Evolutionary conservation across 2,888 invertebrate species (phyloP).

Genomic region (Oscheius myriophilus): DNA sequence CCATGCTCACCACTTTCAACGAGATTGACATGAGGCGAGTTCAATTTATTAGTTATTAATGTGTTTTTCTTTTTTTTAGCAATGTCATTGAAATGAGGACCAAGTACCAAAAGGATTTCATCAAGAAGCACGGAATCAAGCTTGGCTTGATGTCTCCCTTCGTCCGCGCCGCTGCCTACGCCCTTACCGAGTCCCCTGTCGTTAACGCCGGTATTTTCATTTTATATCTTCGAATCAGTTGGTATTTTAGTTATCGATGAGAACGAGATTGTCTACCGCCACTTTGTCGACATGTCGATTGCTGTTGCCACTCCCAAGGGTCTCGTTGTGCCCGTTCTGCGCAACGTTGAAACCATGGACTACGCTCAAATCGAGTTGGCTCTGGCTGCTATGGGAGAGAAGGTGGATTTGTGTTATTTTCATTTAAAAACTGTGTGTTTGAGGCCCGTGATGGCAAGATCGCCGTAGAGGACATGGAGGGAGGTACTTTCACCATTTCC

Average conservation of each 20-base stretch:
- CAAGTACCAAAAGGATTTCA: constrained; percentile 86
- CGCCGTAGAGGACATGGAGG: constrained; percentile 97
- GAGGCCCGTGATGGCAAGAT: constrained; percentile 81
- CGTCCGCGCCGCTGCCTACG: constrained; percentile 87
- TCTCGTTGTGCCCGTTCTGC: constrained; percentile 86
- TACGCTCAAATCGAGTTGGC: constrained; percentile 94
- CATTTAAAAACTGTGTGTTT: neutral
- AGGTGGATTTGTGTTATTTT: constrained; percentile 76
- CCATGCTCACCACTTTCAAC: constrained; percentile 99
- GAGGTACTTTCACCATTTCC: constrained; percentile 98
- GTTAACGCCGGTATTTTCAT: constrained; percentile 83
- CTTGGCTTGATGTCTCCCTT: constrained; percentile 99
- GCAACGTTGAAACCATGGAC: constrained; percentile 82
- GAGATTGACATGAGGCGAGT: constrained; percentile 95
- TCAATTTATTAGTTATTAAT: neutral
- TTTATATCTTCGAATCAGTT: neutral
- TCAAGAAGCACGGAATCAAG: constrained; percentile 92
- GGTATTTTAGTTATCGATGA: constrained; percentile 83
- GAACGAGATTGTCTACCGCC: constrained; percentile 86
- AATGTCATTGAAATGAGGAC: constrained; percentile 93
- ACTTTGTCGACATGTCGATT: constrained; percentile 97
- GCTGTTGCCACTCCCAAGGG: constrained; percentile 96
- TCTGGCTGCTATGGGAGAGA: constrained; percentile 87
- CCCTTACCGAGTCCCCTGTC: constrained; percentile 91
- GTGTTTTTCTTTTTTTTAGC: constrained; percentile 74